These are phyloP conservation scores for Electrophaes corylata DNA, from an alignment of 2,888 invertebrate species.

Conservation along the genomic window DNA sequence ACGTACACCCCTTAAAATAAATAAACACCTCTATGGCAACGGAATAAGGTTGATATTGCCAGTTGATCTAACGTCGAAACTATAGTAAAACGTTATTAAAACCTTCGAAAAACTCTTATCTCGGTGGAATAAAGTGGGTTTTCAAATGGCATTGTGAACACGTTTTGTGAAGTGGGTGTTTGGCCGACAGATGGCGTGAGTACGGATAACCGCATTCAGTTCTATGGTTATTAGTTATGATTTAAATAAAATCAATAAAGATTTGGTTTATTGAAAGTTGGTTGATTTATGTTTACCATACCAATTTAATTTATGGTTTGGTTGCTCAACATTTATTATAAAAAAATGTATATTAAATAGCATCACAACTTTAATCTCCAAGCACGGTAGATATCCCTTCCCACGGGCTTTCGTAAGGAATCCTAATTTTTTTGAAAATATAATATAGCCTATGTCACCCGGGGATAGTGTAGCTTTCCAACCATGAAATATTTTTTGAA, in stretches of 20 bases:
- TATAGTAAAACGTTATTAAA: not conserved
- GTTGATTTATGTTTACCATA: slow-evolving; percentile 28
- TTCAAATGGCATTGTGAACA: slow-evolving; percentile 20
- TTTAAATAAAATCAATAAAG: slow-evolving; percentile 54
- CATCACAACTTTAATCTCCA: too few relatives aligned
- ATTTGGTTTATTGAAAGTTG: slow-evolving; percentile 61
- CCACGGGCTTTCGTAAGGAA: too few relatives aligned
- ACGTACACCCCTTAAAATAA: slow-evolving; percentile 28
- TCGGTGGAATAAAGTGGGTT: slow-evolving; percentile 7
- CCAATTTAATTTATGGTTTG: not conserved
- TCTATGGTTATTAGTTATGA: slow-evolving; percentile 58
- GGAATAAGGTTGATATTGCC: slow-evolving; percentile 36
- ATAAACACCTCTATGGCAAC: not conserved
- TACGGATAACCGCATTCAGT: slow-evolving; percentile 59
- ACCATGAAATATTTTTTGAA: too few relatives aligned
- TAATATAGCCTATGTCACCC: too few relatives aligned
- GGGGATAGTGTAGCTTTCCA: too few relatives aligned
- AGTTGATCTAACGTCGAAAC: not conserved
- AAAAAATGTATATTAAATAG: too few relatives aligned
- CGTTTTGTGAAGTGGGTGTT: slow-evolving; percentile 39
- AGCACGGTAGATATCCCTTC: too few relatives aligned
- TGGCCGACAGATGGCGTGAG: slow-evolving; percentile 73
- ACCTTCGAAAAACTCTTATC: not conserved
- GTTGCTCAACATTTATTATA: not conserved
- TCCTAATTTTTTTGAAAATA: too few relatives aligned